Base-by-base conservation (phyloP, 2,888 invertebrate genomes). In the Synanthedon formicaeformis region DNA sequence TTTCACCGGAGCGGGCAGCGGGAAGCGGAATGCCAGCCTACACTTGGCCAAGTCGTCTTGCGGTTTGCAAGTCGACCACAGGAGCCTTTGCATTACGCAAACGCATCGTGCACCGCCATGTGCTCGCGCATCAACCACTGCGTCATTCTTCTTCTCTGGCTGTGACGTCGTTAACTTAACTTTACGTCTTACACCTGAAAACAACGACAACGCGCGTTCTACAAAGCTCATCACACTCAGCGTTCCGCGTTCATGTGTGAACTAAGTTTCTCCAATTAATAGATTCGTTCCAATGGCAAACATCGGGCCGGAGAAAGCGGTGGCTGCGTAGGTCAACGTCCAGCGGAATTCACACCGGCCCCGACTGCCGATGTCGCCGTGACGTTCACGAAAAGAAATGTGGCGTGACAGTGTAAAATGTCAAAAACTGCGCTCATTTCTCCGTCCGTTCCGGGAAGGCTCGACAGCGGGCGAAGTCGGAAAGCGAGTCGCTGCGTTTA, bases 211-310 rank as follows among this genome's bases (percentile, higher is more conserved):
- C 34, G 34, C 34, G 34, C 10, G 45, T 45, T 45, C 45, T 34
- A 14, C 14, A 45, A 45, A 45, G 45, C 45, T 45, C 45, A 13
- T 45, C 45, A 10, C n/a, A 49, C 75, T 78, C 79, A 73, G 81
- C 84, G 84, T 85, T 84, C 83, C 82, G 82, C 81, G 78, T 78
- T 80, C 81, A 85, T 85, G 82, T 86, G 85, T 86, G 84, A 84
- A 86, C 83, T 78, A 76, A 84, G 85, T 85, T 87, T 86, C 86
- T 84, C 83, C 85, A 86, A 85, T 86, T 85, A 85, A 86, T 86
- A 86, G 85, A 86, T 86, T 87, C 84, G 86, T 87, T 87, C 85
- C 86, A 85, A 86, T 86, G 83, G 86, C 79, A 83, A 84, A 82
- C 78, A 82, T 75, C 78, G 75, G 77, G 78, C 67, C 71, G 78